A percentile compares a stretch with the other conserved stretches of the same genome.
phyloP scores from a whole-genome alignment of 2,113 vertebrate genomes.

The Sylvilagus bachmani region DNA sequence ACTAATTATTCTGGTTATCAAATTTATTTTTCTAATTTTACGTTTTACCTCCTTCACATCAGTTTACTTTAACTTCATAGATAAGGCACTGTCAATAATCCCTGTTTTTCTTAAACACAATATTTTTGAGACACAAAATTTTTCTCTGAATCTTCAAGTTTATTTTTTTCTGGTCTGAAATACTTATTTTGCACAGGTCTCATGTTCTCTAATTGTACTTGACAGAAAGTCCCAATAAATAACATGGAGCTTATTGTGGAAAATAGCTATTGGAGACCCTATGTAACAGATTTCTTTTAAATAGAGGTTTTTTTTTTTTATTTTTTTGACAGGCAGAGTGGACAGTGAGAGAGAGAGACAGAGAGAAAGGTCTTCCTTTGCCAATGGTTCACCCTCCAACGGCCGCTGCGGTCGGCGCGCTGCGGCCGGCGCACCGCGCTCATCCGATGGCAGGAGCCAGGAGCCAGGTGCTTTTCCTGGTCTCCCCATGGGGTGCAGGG shows the following conservation, averaged over 20 bases:
- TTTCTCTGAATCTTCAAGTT: neutral
- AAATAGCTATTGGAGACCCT: neutral
- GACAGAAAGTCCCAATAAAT: neutral
- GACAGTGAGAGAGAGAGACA: no score
- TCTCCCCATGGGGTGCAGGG: no score
- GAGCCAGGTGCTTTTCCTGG: no score
- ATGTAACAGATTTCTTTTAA: conserved; percentile 23
- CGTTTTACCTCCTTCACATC: neutral
- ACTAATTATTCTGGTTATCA: neutral
- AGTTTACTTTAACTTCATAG: conserved; percentile 9
- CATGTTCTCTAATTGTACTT: neutral
- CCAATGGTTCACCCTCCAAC: no score
- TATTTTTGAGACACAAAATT: neutral
- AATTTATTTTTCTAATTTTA: conserved; percentile 50
- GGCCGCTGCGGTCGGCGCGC: no score
- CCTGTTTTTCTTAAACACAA: neutral
- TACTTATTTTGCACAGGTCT: neutral
- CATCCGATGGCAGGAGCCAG: no score
- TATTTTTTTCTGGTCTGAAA: neutral
- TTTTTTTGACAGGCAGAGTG: no score
- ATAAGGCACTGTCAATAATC: neutral
- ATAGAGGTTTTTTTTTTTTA: no score
- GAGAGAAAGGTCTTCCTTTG: no score
- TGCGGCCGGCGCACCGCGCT: no score
- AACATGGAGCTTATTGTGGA: neutral